phyloP scores from a whole-genome alignment of 1,140 invertebrate species.

The Tribolium castaneum region DNA sequence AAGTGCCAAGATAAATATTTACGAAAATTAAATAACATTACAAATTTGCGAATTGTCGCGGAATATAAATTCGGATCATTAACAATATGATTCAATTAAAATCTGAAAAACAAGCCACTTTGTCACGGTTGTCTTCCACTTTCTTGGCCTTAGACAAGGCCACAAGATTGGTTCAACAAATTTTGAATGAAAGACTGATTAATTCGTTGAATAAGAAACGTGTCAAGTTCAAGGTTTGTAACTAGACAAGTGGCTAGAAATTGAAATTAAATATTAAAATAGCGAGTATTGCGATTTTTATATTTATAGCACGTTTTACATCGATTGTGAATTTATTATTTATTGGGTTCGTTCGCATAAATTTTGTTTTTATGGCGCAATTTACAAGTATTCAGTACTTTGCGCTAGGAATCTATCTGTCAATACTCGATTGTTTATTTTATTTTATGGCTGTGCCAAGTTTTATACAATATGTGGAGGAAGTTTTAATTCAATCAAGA shows the following conservation, averaged over 20 bases:
- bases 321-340: background rate
- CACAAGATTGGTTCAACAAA: too few species aligned
- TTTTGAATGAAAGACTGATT: background rate
- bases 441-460: background rate
- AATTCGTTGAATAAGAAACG: background rate
- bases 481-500: background rate
- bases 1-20: constrained; percentile 17
- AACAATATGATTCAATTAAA: constrained; percentile 14
- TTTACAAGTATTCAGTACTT: background rate
- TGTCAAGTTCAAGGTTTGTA: background rate
- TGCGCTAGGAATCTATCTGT: background rate
- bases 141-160: too few species aligned
- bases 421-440: background rate
- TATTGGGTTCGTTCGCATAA: background rate
- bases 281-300: background rate
- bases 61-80: background rate
- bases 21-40: constrained; percentile 6
- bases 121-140: too few species aligned
- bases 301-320: background rate
- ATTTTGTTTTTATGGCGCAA: background rate
- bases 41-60: background rate
- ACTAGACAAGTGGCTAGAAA: background rate
- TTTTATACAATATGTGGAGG: background rate
- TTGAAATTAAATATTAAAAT: background rate
- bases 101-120: background rate